Evolutionary conservation across 2,888 invertebrate genomes (phyloP), one percentile per base, ranked within the genome.

Genomic region (Archips xylosteana): DNA sequence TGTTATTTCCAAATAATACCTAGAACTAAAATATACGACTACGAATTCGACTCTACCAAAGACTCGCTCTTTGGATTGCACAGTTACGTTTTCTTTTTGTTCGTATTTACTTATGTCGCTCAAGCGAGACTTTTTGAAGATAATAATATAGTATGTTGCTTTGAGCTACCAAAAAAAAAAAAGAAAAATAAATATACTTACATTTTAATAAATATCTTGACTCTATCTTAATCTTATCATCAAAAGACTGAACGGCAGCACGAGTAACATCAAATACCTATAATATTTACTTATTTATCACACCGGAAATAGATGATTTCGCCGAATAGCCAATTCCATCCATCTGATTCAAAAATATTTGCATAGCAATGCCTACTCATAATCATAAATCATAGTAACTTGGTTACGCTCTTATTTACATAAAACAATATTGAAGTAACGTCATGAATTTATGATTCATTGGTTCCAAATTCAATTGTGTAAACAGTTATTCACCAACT

Each of bases 401-500:
- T 54, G 59, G 5, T 42, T 57, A 68, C 32, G 13, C 57, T 54
- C 45, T 64, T 15, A 54, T 69, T 69, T 75, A 66, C 74, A 59
- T 75, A 73, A 71, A 70, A 60, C 54, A 73, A 71, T 64, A 71
- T 75, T 74, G 71, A 67, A 75, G 59, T 61, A 75, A 71, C 69
- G 57, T 15, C 54, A 70, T 49, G 49, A 4, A 5, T 54, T 54
- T 8, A 54, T 77, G 76, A 78, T 75, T 77, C 77, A 60, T 65
- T 39, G 64, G 64, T n/a, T 36, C 51, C 10, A 51, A 65, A 15
- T 36, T 36, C 49, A 51, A 51, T 51, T 69, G 61, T 54, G 51
- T 62, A 23, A 47, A 62, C 72, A 39, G 62, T 68, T 72, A 69
- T 39, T 69, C 68, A 73, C 57, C 57, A 12, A 23, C 57, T 32